Evolutionary conservation across 2,113 vertebrate species (phyloP).

Genomic region (Crotophaga sulcirostris): DNA sequence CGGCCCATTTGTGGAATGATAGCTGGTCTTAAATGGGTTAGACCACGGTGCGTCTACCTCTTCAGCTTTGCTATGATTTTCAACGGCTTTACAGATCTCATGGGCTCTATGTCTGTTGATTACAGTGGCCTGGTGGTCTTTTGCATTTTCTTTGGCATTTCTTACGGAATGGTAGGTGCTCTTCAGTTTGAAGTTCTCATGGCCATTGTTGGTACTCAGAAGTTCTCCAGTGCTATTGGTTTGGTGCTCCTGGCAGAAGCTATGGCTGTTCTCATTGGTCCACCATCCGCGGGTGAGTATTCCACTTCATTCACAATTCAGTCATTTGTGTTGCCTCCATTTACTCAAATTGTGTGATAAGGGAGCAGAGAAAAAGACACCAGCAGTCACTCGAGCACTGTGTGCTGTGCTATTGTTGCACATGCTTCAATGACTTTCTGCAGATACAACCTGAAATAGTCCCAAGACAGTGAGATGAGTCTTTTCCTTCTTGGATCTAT

Average conservation of each 20-base stretch:
- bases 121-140: conserved; percentile 86
- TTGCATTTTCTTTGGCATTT: conserved; percentile 95
- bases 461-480: not conserved
- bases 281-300: conserved; percentile 87
- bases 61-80: conserved; percentile 95
- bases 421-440: not conserved
- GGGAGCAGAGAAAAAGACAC: not conserved
- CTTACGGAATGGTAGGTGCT: conserved; percentile 97
- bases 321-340: not conserved
- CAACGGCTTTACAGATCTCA: conserved; percentile 89
- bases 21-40: conserved; percentile 85
- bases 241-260: conserved; percentile 93
- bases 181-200: conserved; percentile 98
- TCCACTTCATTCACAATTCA: not conserved
- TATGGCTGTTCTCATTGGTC: conserved; percentile 90
- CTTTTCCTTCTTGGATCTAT: not conserved
- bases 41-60: conserved; percentile 90
- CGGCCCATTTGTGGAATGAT: conserved; percentile 88
- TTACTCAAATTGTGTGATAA: not conserved
- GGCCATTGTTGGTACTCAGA: conserved; percentile 92
- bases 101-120: conserved; percentile 81
- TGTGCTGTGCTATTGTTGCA: not conserved
- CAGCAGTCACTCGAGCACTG: not conserved
- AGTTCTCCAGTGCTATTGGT: conserved; percentile 94
- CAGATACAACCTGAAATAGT: not conserved